These are phyloP conservation scores for Oenanthe melanoleuca DNA, from an alignment of 2,113 vertebrate species.

Conservation along the genomic window DNA sequence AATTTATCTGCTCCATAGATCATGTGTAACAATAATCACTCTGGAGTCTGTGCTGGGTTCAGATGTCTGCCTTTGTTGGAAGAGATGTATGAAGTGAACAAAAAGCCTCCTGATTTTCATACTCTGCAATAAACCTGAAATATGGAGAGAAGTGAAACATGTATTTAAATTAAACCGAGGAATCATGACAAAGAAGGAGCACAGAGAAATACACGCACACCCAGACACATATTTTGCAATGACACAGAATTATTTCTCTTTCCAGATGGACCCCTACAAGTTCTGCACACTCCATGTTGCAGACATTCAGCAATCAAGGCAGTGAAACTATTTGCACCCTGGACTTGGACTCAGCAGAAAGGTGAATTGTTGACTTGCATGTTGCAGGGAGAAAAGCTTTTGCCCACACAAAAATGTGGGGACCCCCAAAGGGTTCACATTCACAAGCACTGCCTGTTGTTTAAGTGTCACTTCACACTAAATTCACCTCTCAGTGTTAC, in stretches of 20 bases:
- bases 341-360: not conserved
- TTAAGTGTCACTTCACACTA: not conserved
- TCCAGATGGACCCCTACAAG: constrained; percentile 17
- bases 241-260: constrained; percentile 22
- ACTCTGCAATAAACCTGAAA: constrained; percentile 60
- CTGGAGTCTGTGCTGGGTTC: constrained; percentile 24
- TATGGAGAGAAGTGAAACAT: constrained; percentile 45
- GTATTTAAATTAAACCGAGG: constrained; percentile 26
- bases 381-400: not conserved
- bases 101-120: constrained; percentile 58
- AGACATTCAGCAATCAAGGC: not conserved
- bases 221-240: not conserved
- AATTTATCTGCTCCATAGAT: constrained; percentile 73
- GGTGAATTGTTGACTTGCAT: not conserved
- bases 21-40: constrained; percentile 67
- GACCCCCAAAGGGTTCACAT: not conserved
- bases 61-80: constrained; percentile 49
- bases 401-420: not conserved
- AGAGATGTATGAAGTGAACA: constrained; percentile 65
- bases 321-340: not conserved
- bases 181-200: constrained; percentile 15
- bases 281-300: not conserved
- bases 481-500: not conserved
- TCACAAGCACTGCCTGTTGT: not conserved
- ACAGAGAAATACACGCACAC: not conserved